Base-by-base conservation (phyloP, 2,113 vertebrate genomes). In the Pluvialis apricaria region DNA sequence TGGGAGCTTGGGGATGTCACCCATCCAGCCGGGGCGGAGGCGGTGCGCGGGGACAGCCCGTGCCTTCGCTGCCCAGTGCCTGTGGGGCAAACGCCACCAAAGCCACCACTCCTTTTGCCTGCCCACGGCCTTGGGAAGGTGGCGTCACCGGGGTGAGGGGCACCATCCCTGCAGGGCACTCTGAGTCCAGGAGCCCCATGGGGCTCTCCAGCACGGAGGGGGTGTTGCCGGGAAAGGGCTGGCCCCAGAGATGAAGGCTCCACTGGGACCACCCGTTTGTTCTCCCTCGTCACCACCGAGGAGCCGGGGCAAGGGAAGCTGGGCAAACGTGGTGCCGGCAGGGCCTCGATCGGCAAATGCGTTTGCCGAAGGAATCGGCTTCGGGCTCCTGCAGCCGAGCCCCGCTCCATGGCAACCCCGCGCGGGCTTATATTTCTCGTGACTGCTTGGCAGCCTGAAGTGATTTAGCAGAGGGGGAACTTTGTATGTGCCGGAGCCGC, bases 401-500 rank as follows among this genome's bases (percentile, higher is more conserved):
- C 82, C 82, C 12, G 75, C 93, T 97, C 91, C 91, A 95, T 60
- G 77, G 97, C 97, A 97, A 97, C 92, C 82, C 96, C 26, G 88
- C 40, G 11, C 82, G 71, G 75, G 90, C 95, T 95, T 96, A 89
- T 75, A 88, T 95, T 84, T 97, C 97, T 96, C 89, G 86, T 96
- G 97, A 95, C 92, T 90, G 94, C 94, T 96, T 97, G 97, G 97
- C 96, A 97, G 97, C 95, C 61, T 88, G 73, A 51, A 97, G 92
- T 85, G 91, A 92, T 96, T 97, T 97, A 95, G 93, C 93, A 51
- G 93, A 95, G 87, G 68, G 85, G 95, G 94, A 96, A 58, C 47
- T 85, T 83, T 77, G 87, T 90, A 51, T n/a, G 21, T 21, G 11
- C 88, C 15, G n/a, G 96, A 93, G 94, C 75, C 24, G 5, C 80